These are phyloP conservation scores for Belgica antarctica DNA, from an alignment of 2,888 invertebrate species.

Conservation along the genomic window DNA sequence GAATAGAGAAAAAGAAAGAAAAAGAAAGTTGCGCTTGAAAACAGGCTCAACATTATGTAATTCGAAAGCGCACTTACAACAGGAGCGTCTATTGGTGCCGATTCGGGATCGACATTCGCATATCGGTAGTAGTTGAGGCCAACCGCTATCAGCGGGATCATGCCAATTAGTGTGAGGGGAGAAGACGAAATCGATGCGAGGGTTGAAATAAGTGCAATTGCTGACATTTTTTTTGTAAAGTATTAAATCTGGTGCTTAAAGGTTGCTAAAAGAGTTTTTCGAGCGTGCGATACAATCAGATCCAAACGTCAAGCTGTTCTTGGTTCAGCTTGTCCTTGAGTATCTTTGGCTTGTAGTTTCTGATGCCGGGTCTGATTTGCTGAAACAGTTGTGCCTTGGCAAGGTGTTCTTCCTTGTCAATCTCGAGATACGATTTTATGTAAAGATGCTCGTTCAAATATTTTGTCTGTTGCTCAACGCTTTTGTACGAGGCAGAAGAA, in stretches of 20 bases:
- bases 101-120: slow-evolving; percentile 78
- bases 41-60: background rate
- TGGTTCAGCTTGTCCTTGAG: slow-evolving; percentile 56
- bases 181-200: slow-evolving; percentile 62
- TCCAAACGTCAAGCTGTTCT: slow-evolving; percentile 64
- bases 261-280: slow-evolving; percentile 51
- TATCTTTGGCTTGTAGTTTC: slow-evolving; percentile 72
- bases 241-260: slow-evolving; percentile 22
- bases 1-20: slow-evolving; percentile 1
- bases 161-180: slow-evolving; percentile 66
- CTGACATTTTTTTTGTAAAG: slow-evolving; percentile 34
- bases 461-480: slow-evolving; percentile 53
- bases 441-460: slow-evolving; percentile 59
- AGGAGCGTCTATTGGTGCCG: slow-evolving; percentile 68
- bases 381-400: slow-evolving; percentile 55
- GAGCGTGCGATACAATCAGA: no score
- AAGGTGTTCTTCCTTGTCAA: slow-evolving; percentile 56
- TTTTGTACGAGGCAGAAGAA: slow-evolving; percentile 50
- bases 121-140: slow-evolving; percentile 79
- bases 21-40: background rate
- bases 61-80: slow-evolving; percentile 59
- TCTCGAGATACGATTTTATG: slow-evolving; percentile 59
- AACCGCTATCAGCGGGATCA: slow-evolving; percentile 77
- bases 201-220: slow-evolving; percentile 44
- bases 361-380: slow-evolving; percentile 61